Evolutionary conservation across 2,113 vertebrate genomes (phyloP), one percentile per base, ranked within the genome.

Genomic region (Anseranas semipalmata): DNA sequence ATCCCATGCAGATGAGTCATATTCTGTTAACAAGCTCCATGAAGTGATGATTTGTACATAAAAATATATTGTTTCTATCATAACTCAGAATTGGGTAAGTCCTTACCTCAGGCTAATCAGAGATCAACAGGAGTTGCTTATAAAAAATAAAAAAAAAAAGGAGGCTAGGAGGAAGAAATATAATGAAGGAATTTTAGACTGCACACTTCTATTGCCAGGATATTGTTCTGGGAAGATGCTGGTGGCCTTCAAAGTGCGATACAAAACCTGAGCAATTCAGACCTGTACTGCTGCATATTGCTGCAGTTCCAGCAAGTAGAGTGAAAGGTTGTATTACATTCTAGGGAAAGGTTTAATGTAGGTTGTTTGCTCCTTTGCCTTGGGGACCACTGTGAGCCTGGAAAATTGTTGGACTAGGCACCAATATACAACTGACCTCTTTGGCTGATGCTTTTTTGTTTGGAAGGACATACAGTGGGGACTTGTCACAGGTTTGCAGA

Each of bases 401-500:
- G 25, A 33, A 89, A 79, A 53, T 48, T 35, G 14, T 50, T 63
- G 30, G 12, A n/a, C n/a, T 68, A 70, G 32, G 11, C 41, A 24
- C n/a, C 30, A 58, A 53, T 20, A 55, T 15, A 24, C 7, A 19
- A 10, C 17, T 71, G 59, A 41, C 13, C 37, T 73, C 50, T 33
- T 19, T 32, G 32, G 24, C 4, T 80, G 60, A 39, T 59, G 4
- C 1, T 6, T 41, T 65, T 52, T 73, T 68, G 11, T 50, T 92
- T 73, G 58, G 39, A 78, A 73, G 14, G 20, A 28, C 21, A 73
- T 35, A 27, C 0, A 53, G 21, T 0, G 0, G 30, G 27, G 22
- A 33, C 21, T 41, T 56, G 19, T 59, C 48, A 45, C 27, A 35
- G 55, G 20, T 76, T 72, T 67, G 15, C 16, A 46, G 45, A 15